These are phyloP conservation scores for Actenoides lindsayi DNA, from an alignment of 2,113 vertebrate genomes.

Conservation along the genomic window DNA sequence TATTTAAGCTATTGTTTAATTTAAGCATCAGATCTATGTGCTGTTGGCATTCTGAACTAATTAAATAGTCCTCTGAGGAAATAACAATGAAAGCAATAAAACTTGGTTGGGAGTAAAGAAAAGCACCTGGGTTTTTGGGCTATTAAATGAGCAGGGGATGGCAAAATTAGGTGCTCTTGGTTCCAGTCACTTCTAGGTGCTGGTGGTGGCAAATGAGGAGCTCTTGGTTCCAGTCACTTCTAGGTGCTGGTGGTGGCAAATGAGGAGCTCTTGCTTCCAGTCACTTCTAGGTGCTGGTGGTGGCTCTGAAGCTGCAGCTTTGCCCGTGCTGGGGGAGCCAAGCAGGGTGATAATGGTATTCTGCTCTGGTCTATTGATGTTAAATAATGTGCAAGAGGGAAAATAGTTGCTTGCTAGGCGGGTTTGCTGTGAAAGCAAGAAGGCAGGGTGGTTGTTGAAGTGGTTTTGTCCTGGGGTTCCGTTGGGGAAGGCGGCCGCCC, in stretches of 20 bases:
- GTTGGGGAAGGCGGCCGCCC: neutral
- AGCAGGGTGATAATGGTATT: neutral
- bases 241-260: too few species aligned
- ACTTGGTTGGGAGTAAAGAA: neutral
- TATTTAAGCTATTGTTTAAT: conserved; percentile 64
- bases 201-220: neutral
- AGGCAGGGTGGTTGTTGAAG: neutral
- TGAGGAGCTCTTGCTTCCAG: neutral
- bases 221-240: neutral
- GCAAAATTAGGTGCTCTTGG: neutral
- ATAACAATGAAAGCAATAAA: conserved; percentile 8
- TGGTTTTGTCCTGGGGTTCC: neutral
- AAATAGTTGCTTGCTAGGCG: accelerated
- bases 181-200: too few species aligned
- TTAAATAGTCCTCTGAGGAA: conserved; percentile 54
- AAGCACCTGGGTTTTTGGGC: conserved; percentile 3
- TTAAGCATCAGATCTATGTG: conserved; percentile 39
- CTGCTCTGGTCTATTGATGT: neutral
- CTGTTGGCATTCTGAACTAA: conserved; percentile 44
- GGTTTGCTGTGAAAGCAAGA: neutral
- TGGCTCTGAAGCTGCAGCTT: neutral
- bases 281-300: neutral
- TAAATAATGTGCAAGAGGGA: neutral
- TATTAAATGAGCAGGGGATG: neutral
- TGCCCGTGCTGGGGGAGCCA: neutral